A percentile compares a stretch with the other conserved stretches of the same genome.
Conservation (phyloP, 2,113 vertebrate species). For the Psettodes erumei region DNA sequence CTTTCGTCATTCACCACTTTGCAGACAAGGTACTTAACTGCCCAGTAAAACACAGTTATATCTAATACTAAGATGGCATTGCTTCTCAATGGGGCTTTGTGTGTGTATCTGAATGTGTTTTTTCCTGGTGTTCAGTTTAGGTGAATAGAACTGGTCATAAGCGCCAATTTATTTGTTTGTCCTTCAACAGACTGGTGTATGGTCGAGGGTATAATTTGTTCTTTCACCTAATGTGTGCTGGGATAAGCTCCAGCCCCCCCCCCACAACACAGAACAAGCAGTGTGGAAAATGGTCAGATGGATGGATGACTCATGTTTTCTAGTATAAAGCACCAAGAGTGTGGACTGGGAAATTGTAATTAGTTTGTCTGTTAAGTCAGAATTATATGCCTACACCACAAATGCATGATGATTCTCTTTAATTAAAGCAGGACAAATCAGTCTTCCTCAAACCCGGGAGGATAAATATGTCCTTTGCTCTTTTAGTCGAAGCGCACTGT, state of each 20-base stretch:
- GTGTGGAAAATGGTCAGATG: conserved; percentile 14
- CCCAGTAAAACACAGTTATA: conserved; percentile 61
- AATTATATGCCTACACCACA: neutral
- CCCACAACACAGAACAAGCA: conserved; percentile 18
- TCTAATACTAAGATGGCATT: neutral
- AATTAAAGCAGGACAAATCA: neutral
- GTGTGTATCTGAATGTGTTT: neutral
- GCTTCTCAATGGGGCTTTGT: neutral
- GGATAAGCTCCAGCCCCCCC: conserved; percentile 1
- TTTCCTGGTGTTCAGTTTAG: neutral
- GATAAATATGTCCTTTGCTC: conserved; percentile 2
- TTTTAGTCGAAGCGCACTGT: conserved; percentile 26
- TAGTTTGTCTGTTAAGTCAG: conserved; percentile 9
- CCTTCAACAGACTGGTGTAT: neutral
- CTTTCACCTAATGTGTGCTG: neutral
- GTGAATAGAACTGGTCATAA: too few relatives aligned
- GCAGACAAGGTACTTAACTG: conserved; percentile 88
- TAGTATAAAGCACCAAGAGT: neutral
- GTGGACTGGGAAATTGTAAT: neutral
- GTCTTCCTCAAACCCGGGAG: neutral
- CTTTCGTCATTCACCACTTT: conserved; percentile 97
- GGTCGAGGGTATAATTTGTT: neutral
- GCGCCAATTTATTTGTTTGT: neutral
- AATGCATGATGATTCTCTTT: conserved; percentile 11
- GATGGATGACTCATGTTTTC: conserved; percentile 47